Evolutionary conservation across 2,797 vertebrate species (phyloP), one percentile per base, ranked within the genome.

Genomic region (Bryconaethiops microstoma): DNA sequence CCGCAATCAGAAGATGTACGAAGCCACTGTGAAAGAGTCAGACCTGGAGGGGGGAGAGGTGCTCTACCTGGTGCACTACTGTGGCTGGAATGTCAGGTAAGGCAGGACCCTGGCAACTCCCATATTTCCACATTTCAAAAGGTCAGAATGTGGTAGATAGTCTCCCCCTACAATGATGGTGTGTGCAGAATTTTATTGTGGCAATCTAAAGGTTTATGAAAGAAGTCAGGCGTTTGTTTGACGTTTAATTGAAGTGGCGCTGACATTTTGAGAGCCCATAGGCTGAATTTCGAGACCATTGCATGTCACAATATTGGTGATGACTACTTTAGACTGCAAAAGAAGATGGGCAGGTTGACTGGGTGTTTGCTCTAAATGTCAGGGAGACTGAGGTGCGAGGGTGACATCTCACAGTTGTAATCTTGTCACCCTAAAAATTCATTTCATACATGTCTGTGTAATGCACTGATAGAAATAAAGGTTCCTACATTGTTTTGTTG

Each of bases 31-130:
- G 92, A 95, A 94, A 94, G 93, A 95, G 92, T 94, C 94, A 93
- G 94, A 95, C 93, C 92, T 95, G 93, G 95, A 96, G 93, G 94
- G 94, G 93, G 95, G 95, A 92, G 93, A 95, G 90, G 94, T 95
- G 92, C 94, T 95, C 92, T 96, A 96, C 95, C 94, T 95, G 93
- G 95, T 96, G 92, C 95, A 96, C 94, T 96, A 95, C 95, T 95
- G 94, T 96, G 95, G 95, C 95, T 96, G 95, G 95, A 96, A 95
- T 89, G 78, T 95, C 92, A 96, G 95, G 95, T 96, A 95, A 95
- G 94, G 93, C 93, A 94, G 94, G 92, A 94, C 89, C 83, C 83
- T 82, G 81, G 84, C 84, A 76, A 73, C 65, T 62, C 68, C 17
- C 62, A 23, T 74, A 54, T 84, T 89, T 91, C 89, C 89, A 92